Base-by-base conservation (phyloP, 2,797 vertebrate species). In the Pangasius djambal region DNA sequence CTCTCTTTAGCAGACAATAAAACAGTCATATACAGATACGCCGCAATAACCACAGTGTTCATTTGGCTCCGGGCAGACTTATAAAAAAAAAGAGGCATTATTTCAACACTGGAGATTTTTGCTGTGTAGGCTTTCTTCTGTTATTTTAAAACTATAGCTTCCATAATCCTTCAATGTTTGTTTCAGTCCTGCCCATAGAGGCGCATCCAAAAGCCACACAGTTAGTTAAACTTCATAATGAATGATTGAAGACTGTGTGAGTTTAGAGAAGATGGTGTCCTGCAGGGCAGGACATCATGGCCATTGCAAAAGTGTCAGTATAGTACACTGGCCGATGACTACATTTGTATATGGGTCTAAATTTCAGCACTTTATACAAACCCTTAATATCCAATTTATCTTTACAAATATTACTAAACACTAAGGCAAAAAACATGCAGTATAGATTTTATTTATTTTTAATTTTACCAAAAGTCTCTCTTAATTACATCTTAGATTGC, bases 201-300 rank as follows among this genome's bases (percentile, higher is more conserved):
- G 69, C 44, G 16, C 67, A 74, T 82, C 75, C 65, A 89, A 67
- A 82, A 50, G 83, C 48, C 91, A 90, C 70, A 34, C 37, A 52
- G 9, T 67, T 86, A 55, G 1, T 75, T 77, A 40, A 57, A 83
- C 22, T 83, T 79, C 15, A 81, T 67, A 55, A 37, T 77, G 81
- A 90, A 57, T 67, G 92, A 94, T 88, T 92, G 89, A 89, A 90
- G 34, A 8, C n/a, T 90, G 85, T 84, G 83, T 89, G 55, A 50
- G 77, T 86, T 34, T 52, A 69, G 87, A 78, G 63, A 34, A 79
- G 83, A 85, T 18, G 89, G 84, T 92, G 92, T 92, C 93, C 94
- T 95, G 95, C 95, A 93, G 95, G 94, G 93, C 93, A 86, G 95
- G 93, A 93, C 93, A 89, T 89, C 0, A 34, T 44, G 52, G 59